These are phyloP conservation scores for Halocaridina rubra DNA, from an alignment of 2,888 invertebrate species.

Conservation along the genomic window DNA sequence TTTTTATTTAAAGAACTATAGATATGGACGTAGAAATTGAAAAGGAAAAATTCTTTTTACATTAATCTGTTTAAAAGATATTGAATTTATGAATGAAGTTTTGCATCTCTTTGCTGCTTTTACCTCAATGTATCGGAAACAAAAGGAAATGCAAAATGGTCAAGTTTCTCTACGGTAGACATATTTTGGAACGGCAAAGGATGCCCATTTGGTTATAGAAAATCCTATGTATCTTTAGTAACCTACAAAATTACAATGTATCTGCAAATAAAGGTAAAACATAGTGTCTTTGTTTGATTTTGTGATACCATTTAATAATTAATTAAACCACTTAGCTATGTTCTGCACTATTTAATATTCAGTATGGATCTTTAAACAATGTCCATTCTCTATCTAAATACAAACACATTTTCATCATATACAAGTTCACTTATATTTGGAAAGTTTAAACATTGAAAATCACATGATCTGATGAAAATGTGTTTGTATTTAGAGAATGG, in stretches of 20 bases:
- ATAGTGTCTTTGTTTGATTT: not conserved
- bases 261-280: constrained; percentile 47
- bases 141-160: constrained; percentile 2
- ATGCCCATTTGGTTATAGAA: constrained; percentile 34
- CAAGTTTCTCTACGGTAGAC: not conserved
- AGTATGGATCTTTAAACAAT: too few species aligned
- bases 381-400: too few species aligned
- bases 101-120: not conserved
- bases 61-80: not conserved
- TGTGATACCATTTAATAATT: not conserved
- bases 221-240: constrained; percentile 47
- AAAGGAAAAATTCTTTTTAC: too few species aligned
- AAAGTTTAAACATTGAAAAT: not conserved
- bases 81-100: not conserved
- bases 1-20: too few species aligned
- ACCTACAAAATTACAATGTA: constrained; percentile 42
- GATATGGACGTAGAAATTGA: too few species aligned
- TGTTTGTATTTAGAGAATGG: too few species aligned
- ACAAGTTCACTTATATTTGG: not conserved
- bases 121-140: not conserved
- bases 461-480: too few species aligned
- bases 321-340: not conserved
- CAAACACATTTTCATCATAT: not conserved
- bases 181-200: constrained; percentile 22
- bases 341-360: not conserved